Evolutionary conservation across 2,888 invertebrate genomes (phyloP), one percentile per base, ranked within the genome.

Genomic region (Cryptocheilus praepositus): DNA sequence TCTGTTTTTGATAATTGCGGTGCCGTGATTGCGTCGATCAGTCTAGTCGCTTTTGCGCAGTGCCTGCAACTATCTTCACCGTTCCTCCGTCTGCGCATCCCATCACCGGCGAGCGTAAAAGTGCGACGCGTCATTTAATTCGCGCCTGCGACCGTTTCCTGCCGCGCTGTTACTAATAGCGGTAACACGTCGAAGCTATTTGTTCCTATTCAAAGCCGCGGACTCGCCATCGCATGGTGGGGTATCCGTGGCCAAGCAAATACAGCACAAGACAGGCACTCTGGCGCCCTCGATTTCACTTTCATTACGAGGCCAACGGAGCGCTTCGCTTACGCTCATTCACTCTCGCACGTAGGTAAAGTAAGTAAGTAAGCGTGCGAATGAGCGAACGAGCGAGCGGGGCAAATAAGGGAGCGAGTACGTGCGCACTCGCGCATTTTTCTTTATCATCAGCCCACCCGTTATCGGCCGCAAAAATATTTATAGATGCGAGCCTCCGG

Each of bases 251-350:
- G 58, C 65, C 63, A 58, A 58, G 64, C 73, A 61, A 62, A 70
- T 61, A 65, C 70, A 70, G 55, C 61, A n/a, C 76, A 54, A 49
- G 67, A 68, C 77, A 70, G 71, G 73, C 71, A 71, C 79, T 79
- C 76, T 59, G 82, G 80, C 83, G 86, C 85, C 85, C 86, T 85
- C 86, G 86, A 86, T 86, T 86, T 86, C 86, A 86, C 86, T 86
- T 86, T 86, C 86, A 86, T 86, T 84, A 82, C 82, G 84, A 85
- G 86, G 83, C 83, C 85, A 81, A 71, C 74, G 70, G 65, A 76
- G 74, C 83, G 83, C 81, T 83, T 83, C 80, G 79, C 80, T 83
- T 81, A 80, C 83, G 82, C 84, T 83, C 86, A 84, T 84, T 86
- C 84, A 82, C 83, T 84, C 82, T 78, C 83, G 80, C 79, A 81